Base-by-base conservation (phyloP, 1,140 invertebrate species). In the Zelostemma sp. region DNA sequence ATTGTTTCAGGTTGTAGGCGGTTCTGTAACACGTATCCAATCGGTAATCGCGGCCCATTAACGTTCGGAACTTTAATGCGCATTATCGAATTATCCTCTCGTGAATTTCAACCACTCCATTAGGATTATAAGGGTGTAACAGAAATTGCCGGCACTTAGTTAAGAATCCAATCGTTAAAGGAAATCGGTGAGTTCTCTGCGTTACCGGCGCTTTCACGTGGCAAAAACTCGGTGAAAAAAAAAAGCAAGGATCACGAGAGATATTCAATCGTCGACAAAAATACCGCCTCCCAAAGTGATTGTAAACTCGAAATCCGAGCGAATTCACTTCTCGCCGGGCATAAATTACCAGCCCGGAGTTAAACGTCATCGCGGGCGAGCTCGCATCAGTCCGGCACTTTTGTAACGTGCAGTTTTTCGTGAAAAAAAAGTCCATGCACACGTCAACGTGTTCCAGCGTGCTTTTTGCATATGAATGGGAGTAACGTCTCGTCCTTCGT, bases 401-500 rank as follows among this genome's bases (percentile, higher is more conserved):
- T 66, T 59, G 63, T 62, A 38, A 18, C 38, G 16, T 43, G 49
- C 17, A 38, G 49, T 21, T 38, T 46, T 33, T 14, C 19, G 21
- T 4, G 8, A 25, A 25, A 25, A 25, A 31, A 14, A 38, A 28
- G 54, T 25, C 46, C 53, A 56, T 48, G 31, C 50, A 38, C 43
- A 54, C 41, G 48, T 58, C 62, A 64, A 64, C 54, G 49, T 31
- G 16, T 55, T 54, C 47, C 25, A 43, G 47, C 21, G 6, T 55
- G 5, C 4, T 45, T 50, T 77, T 78, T 78, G 71, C 75, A 79
- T 79, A 77, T 75, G 78, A 79, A 80, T 75, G 75, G 75, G 75
- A 73, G 72, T 72, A 71, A 76, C 67, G 66, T 68, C 50, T 64
- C 46, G 48, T 60, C 51, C 53, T 35, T 55, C 38, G 50, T 48